Evolutionary conservation across 2,113 vertebrate genomes (phyloP), one percentile per base, ranked within the genome.

Genomic region (Oenanthe melanoleuca): DNA sequence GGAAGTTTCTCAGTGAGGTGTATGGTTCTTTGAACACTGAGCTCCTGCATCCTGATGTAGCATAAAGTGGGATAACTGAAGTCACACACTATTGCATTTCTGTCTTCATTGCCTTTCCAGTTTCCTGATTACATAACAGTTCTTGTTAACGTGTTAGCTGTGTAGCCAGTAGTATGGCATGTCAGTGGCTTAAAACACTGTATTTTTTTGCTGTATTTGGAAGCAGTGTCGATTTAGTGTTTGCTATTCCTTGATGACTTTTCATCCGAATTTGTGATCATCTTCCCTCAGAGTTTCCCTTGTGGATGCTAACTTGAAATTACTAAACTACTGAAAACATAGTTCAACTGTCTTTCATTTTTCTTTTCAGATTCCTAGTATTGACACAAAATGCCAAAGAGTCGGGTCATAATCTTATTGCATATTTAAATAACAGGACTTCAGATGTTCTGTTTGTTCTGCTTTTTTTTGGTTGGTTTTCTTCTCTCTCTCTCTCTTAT

Each of bases 251-350:
- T 55, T 2, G 2, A 11, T 60, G 47, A n/a, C 23, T 72, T 72
- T 28, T 55, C 23, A 25, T 42, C 29, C 0, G 0, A 60, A 23
- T 59, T 33, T 66, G 31, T n/a, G 19, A n/a, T 66, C 5, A 11
- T n/a, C 40, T 60, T 53, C 3, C 21, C 25, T 82, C 22, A 31
- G 33, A 9, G 26, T 26, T 60, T 49, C n/a, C 10, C 22, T 55
- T 65, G 19, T 49, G 53, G 19, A 6, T 1, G 1, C 13, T 83
- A 42, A 14, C 9, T 42, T 0, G 0, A 45, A 69, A 38, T 38
- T 61, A 33, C 33, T 38, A 5, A 69, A 60, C 45, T 61, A 38
- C 23, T 53, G 55, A 38, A 78, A 33, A n/a, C 19, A 12, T 34
- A 59, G 24, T 33, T 78, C 18, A 65, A 11, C 12, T 4, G 3